Conservation (phyloP, 2,113 vertebrate species). For the Motacilla alba region DNA sequence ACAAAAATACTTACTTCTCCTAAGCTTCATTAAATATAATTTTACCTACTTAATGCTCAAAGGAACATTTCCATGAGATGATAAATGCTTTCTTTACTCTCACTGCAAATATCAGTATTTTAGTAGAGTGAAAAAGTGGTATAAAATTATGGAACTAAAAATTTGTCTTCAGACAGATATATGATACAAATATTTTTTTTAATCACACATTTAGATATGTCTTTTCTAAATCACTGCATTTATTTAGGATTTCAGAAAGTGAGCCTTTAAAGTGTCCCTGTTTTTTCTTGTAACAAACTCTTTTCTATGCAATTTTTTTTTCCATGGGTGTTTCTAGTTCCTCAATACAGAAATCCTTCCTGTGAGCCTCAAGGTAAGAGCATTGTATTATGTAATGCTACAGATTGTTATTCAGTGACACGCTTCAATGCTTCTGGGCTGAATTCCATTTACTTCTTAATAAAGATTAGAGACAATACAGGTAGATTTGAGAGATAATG, state of each 20-base stretch:
- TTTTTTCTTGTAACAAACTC: neutral
- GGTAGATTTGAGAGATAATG: slow-evolving; percentile 33
- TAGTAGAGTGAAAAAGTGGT: neutral
- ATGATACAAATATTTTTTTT: neutral
- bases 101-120: neutral
- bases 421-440: slow-evolving; percentile 14
- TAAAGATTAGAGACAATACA: slow-evolving; percentile 31
- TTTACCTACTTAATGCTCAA: neutral
- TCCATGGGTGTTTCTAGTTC: neutral
- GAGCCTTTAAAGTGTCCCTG: neutral
- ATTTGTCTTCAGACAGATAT: neutral
- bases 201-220: neutral
- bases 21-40: neutral
- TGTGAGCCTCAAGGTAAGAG: neutral
- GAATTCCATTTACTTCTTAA: slow-evolving; percentile 58
- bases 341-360: neutral
- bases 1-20: neutral
- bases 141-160: neutral
- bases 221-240: neutral
- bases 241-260: neutral
- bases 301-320: neutral
- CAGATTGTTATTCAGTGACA: slow-evolving; percentile 22
- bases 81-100: neutral
- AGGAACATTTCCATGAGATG: neutral
- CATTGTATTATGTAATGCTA: neutral